Evolutionary conservation across 2,797 vertebrate species (phyloP).

Genomic region (Falco novaeseelandiae): DNA sequence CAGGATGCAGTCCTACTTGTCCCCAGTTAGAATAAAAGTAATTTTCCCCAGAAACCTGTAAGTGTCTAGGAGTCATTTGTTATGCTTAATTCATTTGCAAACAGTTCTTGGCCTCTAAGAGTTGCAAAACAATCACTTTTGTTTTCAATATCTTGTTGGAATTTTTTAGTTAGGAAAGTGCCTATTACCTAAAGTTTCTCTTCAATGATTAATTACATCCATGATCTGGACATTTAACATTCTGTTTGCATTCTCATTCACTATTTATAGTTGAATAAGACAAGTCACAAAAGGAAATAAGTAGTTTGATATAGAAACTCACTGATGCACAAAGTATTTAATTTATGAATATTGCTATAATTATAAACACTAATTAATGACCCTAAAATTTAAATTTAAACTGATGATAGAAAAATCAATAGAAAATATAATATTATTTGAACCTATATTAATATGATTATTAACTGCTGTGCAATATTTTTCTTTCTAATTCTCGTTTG

Average conservation of each 20-base stretch:
- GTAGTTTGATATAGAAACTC: not conserved
- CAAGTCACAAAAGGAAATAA: not conserved
- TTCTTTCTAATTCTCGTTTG: not conserved
- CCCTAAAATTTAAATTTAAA: not conserved
- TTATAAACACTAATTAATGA: not conserved
- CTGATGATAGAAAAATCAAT: not conserved
- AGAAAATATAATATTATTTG: not conserved
- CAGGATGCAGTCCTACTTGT: not conserved
- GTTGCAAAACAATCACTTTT: not conserved
- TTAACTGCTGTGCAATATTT: not conserved
- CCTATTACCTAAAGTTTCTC: not conserved
- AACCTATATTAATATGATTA: not conserved
- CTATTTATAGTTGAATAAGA: not conserved
- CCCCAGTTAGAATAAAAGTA: not conserved
- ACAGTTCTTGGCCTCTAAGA: not conserved
- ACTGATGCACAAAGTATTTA: not conserved
- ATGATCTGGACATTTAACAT: not conserved
- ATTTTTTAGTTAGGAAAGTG: not conserved
- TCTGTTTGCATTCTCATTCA: not conserved
- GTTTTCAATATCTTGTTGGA: not conserved
- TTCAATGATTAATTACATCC: not conserved
- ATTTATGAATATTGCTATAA: not conserved
- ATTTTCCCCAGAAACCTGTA: not conserved
- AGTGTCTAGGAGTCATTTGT: not conserved
- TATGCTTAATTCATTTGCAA: not conserved